Conservation (phyloP, 2,797 vertebrate genomes). For the Oryzias sinensis region DNA sequence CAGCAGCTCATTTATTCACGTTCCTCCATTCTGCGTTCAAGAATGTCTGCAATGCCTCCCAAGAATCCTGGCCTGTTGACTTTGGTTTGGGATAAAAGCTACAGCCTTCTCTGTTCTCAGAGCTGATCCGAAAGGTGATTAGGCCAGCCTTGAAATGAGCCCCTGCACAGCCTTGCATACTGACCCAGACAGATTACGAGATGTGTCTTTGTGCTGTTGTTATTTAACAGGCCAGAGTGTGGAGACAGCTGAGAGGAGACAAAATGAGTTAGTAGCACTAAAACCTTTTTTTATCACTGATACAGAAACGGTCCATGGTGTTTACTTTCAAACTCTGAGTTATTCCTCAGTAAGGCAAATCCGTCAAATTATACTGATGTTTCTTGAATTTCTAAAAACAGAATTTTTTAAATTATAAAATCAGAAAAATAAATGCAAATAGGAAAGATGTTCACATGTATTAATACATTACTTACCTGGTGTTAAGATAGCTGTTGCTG, state of each 20-base stretch:
- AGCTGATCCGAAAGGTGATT: constrained; percentile 79
- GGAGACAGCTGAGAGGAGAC: constrained; percentile 44
- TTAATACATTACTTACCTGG: too few relatives aligned
- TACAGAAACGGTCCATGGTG: neutral
- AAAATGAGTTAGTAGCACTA: constrained; percentile 44
- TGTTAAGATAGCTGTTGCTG: too few relatives aligned
- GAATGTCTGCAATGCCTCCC: constrained; percentile 81
- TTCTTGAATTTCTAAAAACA: too few relatives aligned
- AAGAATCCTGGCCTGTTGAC: constrained; percentile 79
- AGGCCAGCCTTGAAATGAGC: constrained; percentile 72
- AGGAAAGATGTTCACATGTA: too few relatives aligned
- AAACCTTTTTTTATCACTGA: neutral
- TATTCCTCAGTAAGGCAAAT: too few relatives aligned
- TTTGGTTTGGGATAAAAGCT: constrained; percentile 83
- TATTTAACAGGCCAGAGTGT: constrained; percentile 52
- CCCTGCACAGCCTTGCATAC: constrained; percentile 52
- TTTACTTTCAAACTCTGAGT: too few relatives aligned
- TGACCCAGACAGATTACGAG: constrained; percentile 66
- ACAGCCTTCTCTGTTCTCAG: constrained; percentile 69
- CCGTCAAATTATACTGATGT: too few relatives aligned
- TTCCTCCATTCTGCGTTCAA: constrained; percentile 68
- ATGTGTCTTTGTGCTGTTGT: constrained; percentile 61
- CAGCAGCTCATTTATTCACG: constrained; percentile 47
- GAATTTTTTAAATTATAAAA: too few relatives aligned
- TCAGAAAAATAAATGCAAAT: too few relatives aligned